phyloP scores from a whole-genome alignment of 2,888 invertebrate species.

The Venustoraphidia nigricollis region DNA sequence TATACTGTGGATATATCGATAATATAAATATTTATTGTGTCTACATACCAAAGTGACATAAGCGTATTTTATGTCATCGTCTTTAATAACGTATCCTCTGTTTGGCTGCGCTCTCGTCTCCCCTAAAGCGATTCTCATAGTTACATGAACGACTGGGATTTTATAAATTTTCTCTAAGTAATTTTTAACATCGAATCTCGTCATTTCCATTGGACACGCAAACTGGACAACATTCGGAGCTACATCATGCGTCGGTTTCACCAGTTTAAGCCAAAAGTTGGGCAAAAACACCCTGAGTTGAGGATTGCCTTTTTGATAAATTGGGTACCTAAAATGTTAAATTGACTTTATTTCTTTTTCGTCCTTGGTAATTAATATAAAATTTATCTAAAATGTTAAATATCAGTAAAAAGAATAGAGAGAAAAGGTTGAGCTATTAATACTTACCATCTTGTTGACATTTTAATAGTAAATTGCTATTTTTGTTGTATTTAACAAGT shows the following conservation, averaged over 20 bases:
- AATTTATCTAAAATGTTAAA: no score
- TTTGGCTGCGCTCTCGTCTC: slow-evolving; percentile 41
- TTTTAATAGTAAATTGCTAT: slow-evolving; percentile 1
- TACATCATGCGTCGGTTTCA: slow-evolving; percentile 47
- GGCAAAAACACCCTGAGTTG: slow-evolving; percentile 85
- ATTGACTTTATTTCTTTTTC: no score
- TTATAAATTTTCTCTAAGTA: slow-evolving; percentile 94
- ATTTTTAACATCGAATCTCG: slow-evolving; percentile 72
- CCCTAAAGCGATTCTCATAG: slow-evolving; percentile 59
- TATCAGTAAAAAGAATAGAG: slow-evolving; percentile 4
- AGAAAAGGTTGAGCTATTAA: neutral
- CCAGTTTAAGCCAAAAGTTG: slow-evolving; percentile 93
- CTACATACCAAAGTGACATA: slow-evolving; percentile 58
- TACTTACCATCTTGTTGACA: slow-evolving; percentile 15
- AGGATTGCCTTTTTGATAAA: slow-evolving; percentile 87
- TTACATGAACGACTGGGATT: slow-evolving; percentile 60
- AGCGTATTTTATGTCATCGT: slow-evolving; percentile 69
- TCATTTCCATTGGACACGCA: slow-evolving; percentile 89
- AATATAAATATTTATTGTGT: neutral
- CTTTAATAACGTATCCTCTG: slow-evolving; percentile 57
- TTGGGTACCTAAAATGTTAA: slow-evolving; percentile 64
- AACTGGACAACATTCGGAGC: slow-evolving; percentile 77
- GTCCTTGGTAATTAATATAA: no score
- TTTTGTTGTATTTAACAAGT: no score
- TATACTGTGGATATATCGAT: no score